Conservation (phyloP, 2,888 invertebrate species). For the Busseola fusca region DNA sequence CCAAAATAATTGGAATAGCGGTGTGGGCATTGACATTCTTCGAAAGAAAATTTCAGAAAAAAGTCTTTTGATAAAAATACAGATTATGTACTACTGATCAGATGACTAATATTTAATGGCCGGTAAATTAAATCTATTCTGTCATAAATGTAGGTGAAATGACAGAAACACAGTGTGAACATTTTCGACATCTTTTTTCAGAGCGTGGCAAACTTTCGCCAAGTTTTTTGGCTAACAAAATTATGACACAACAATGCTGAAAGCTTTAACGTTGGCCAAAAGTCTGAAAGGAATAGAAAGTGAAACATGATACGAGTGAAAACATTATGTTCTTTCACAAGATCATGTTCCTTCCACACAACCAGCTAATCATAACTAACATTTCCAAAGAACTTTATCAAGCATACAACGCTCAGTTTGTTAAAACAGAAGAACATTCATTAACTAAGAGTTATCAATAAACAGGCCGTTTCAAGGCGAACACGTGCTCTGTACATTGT, state of each 20-base stretch:
- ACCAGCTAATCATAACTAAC: constrained; percentile 14
- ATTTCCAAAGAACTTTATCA: constrained; percentile 47
- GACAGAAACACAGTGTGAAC: constrained; percentile 30
- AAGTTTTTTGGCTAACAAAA: constrained; percentile 32
- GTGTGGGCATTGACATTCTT: constrained; percentile 82
- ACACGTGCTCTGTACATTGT: constrained; percentile 76
- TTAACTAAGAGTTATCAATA: constrained; percentile 73
- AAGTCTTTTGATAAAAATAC: constrained; percentile 29
- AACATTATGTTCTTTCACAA: constrained; percentile 19
- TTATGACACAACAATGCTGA: constrained; percentile 47
- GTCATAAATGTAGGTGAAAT: constrained; percentile 14
- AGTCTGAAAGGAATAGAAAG: constrained; percentile 40
- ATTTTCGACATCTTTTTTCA: constrained; percentile 5
- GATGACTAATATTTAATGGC: constrained; percentile 35
- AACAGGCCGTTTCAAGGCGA: constrained; percentile 72
- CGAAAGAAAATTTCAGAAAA: constrained; percentile 62
- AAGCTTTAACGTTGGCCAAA: constrained; percentile 48
- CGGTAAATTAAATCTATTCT: constrained; percentile 35
- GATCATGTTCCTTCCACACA: constrained; percentile 12
- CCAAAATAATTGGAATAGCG: constrained; percentile 86
- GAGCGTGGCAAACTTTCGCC: constrained; percentile 36
- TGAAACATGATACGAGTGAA: constrained; percentile 35
- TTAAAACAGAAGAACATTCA: constrained; percentile 68
- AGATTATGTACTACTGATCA: constrained; percentile 31
- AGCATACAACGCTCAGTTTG: constrained; percentile 53